Conservation (phyloP, 2,888 invertebrate species). For the Choristoneura rosaceana region DNA sequence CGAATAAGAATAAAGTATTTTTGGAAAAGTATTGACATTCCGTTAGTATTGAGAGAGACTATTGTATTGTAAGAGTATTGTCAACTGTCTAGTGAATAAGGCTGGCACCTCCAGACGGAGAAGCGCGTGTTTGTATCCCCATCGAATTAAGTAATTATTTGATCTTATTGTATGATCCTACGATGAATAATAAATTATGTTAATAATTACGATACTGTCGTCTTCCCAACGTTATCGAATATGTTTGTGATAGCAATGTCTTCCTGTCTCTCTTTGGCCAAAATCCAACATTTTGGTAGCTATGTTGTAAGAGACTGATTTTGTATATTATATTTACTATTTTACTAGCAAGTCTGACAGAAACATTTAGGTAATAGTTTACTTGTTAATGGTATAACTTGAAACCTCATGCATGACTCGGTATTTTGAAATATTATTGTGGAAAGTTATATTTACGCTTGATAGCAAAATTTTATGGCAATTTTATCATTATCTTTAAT, state of each 20-base stretch:
- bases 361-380: background rate
- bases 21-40: conserved; percentile 15
- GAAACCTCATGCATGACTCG: background rate
- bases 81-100: background rate
- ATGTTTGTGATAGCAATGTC: conserved; percentile 36
- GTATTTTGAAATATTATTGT: conserved; percentile 10
- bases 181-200: conserved; percentile 5
- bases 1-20: conserved; percentile 16
- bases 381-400: background rate
- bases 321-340: conserved; percentile 20
- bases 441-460: conserved; percentile 15
- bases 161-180: background rate
- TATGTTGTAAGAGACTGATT: conserved; percentile 54
- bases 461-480: conserved; percentile 2
- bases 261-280: conserved; percentile 31
- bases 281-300: conserved; percentile 40
- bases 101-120: background rate
- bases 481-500: conserved; percentile 7
- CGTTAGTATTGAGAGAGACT: background rate
- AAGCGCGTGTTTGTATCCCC: conserved; percentile 13
- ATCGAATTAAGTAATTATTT: conserved; percentile 5
- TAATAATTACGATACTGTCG: conserved; percentile 34
- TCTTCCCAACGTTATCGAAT: conserved; percentile 42
- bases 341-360: background rate
- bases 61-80: background rate